Evolutionary conservation across 2,888 invertebrate species (phyloP).

Genomic region (Drosophila nr. perissopoda): DNA sequence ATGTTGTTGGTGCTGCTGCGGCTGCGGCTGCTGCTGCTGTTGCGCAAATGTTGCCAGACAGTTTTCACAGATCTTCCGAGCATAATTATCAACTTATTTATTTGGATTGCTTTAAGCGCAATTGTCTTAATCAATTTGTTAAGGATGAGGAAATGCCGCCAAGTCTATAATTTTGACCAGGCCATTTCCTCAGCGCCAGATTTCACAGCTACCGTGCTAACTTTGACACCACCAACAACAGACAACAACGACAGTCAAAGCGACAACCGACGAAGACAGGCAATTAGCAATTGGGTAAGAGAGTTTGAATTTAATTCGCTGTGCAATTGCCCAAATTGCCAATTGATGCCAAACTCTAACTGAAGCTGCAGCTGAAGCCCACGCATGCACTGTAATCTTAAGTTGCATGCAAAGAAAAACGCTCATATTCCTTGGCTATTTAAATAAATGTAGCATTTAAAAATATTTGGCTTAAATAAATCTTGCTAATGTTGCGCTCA

Average conservation of each 20-base stretch:
- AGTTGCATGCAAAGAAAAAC: not conserved
- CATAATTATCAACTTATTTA: constrained; percentile 76
- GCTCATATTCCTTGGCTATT: not conserved
- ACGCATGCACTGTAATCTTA: constrained; percentile 67
- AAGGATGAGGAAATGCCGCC: constrained; percentile 72
- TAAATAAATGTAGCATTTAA: not conserved
- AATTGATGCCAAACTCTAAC: constrained; percentile 44
- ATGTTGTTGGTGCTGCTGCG: constrained; percentile 47
- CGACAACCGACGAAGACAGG: constrained; percentile 48
- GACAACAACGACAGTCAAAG: constrained; percentile 16
- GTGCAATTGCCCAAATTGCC: constrained; percentile 69
- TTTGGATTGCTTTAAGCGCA: constrained; percentile 60
- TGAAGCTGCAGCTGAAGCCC: constrained; percentile 41
- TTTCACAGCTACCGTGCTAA: constrained; percentile 79
- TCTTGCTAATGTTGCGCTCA: not conserved
- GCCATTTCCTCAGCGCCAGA: constrained; percentile 69
- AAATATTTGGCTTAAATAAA: not conserved
- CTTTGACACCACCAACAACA: constrained; percentile 73
- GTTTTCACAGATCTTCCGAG: constrained; percentile 52
- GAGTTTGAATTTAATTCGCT: constrained; percentile 53
- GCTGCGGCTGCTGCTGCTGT: constrained; percentile 36
- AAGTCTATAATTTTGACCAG: constrained; percentile 58
- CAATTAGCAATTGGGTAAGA: constrained; percentile 63
- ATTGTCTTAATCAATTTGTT: constrained; percentile 78
- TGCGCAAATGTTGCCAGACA: constrained; percentile 61